Base-by-base conservation (phyloP, 2,113 vertebrate species). In the Mirounga angustirostris region DNA sequence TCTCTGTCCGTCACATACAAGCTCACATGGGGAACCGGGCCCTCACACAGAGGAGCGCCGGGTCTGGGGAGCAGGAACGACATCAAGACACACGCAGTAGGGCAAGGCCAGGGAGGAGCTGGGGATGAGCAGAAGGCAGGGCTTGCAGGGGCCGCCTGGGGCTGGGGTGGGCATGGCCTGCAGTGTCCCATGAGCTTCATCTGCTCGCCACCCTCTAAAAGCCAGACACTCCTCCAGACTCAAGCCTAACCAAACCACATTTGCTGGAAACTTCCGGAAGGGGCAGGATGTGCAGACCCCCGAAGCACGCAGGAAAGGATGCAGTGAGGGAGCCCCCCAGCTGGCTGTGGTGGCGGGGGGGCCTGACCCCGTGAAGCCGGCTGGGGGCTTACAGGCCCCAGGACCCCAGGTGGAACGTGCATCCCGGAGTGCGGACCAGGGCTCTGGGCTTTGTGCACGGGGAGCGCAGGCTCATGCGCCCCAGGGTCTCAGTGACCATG, bases 371-470 rank as follows among this genome's bases (percentile, higher is more conserved):
- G 56, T 22, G 52, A 40, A 59, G 76, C 63, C 4, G 5, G 61
- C 52, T 30, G 28, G 83, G 52, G 92, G 50, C 74, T n/a, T 33
- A 19, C 15, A 40, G 36, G 10, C 2, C 18, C 69, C 36, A 24
- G 36, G 69, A 22, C 19, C 21, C 10, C 71, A 74, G 11, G 14
- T 4, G 43, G 52, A 73, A n/a, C 4, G 4, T 52, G 69, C 13
- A 1, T 13, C n/a, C 33, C 46, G 5, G 74, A 19, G 33, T 0
- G 19, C 19, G 19, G 36, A 14, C 56, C 7, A 1, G 7, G 40
- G 36, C 58, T 8, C 36, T 12, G 43, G 79, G 33, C 7, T 21
- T 11, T 1, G 7, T 1, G 9, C 4, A 1, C 0, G 0, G 9
- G 50, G 21, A 28, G 28, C 15, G 3, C 59, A n/a, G 18, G 15